phyloP scores from a whole-genome alignment of 1,140 invertebrate genomes.

The Laupala kohalensis region DNA sequence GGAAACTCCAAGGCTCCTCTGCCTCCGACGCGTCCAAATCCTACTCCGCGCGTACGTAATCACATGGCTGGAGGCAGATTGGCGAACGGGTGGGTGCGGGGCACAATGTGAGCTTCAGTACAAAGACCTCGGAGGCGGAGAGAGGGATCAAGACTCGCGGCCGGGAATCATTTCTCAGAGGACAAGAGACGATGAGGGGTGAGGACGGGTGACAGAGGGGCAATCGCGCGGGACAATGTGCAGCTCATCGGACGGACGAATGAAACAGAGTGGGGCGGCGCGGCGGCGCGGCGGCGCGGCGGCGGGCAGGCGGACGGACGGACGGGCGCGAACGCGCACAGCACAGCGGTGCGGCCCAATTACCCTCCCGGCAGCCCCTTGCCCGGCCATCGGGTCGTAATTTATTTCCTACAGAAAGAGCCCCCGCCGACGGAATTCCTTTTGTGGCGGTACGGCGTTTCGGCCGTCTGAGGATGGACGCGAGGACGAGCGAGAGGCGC shows the following conservation, averaged over 20 bases:
- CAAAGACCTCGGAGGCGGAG: not conserved
- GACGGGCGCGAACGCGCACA: too few species aligned
- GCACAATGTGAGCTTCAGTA: not conserved
- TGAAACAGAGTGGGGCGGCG: not conserved
- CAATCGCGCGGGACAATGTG: not conserved
- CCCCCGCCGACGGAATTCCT: not conserved
- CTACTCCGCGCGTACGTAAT: not conserved
- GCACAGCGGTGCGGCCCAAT: not conserved
- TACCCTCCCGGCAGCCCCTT: not conserved
- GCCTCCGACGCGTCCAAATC: too few species aligned
- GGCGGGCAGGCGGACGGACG: too few species aligned
- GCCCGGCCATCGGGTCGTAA: not conserved
- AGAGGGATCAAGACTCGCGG: not conserved
- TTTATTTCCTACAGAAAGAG: not conserved
- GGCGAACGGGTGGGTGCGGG: not conserved
- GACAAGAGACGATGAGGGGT: not conserved
- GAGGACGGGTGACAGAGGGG: not conserved
- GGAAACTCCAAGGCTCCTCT: too few species aligned
- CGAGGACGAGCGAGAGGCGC: too few species aligned
- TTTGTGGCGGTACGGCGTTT: not conserved
- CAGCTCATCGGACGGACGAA: not conserved
- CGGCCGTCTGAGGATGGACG: too few species aligned
- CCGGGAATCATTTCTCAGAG: not conserved
- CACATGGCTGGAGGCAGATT: not conserved
- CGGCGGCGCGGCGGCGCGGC: too few species aligned